These are phyloP conservation scores for Philereme transversata DNA, from an alignment of 2,888 invertebrate genomes.

Conservation along the genomic window DNA sequence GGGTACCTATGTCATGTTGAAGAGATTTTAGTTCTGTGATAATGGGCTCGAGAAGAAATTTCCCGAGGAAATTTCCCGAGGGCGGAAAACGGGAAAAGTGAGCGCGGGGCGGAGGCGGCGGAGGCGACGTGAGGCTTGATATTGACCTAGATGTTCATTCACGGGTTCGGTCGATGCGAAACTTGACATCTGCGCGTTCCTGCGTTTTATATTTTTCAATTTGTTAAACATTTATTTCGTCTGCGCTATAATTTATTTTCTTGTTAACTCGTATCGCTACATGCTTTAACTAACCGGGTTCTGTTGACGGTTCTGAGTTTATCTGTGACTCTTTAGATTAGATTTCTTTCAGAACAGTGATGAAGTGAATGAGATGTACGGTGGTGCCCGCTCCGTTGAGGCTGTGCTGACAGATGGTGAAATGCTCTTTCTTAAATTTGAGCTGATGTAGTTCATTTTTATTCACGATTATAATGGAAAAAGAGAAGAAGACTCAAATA, in stretches of 20 bases:
- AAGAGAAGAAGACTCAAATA: conserved; percentile 53
- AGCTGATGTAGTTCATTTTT: conserved; percentile 12
- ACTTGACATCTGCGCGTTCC: conserved; percentile 83
- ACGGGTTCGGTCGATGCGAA: conserved; percentile 84
- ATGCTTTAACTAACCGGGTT: conserved; percentile 5
- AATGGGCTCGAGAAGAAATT: conserved; percentile 65
- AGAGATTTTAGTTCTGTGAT: conserved; percentile 63
- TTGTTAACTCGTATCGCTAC: conserved; percentile 32
- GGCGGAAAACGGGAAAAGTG: conserved; percentile 56
- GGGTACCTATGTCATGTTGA: conserved; percentile 40
- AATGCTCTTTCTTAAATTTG: conserved; percentile 49
- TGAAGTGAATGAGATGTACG: conserved; percentile 54
- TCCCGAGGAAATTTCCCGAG: conserved; percentile 61
- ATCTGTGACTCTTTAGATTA: conserved; percentile 9
- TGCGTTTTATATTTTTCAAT: conserved; percentile 77
- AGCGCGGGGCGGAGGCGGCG: conserved; percentile 54
- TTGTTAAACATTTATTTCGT: conserved; percentile 63
- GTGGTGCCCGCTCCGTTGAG: conserved; percentile 49
- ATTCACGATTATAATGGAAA: conserved; percentile 51
- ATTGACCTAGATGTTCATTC: conserved; percentile 84
- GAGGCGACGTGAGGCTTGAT: conserved; percentile 69
- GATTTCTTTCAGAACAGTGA: conserved; percentile 44
- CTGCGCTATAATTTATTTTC: conserved; percentile 56
- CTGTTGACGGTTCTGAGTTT: conserved; percentile 11
- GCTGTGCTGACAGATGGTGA: conserved; percentile 49